Evolutionary conservation across 2,797 vertebrate genomes (phyloP), one percentile per base, ranked within the genome.

Genomic region (Hemibagrus guttatus): DNA sequence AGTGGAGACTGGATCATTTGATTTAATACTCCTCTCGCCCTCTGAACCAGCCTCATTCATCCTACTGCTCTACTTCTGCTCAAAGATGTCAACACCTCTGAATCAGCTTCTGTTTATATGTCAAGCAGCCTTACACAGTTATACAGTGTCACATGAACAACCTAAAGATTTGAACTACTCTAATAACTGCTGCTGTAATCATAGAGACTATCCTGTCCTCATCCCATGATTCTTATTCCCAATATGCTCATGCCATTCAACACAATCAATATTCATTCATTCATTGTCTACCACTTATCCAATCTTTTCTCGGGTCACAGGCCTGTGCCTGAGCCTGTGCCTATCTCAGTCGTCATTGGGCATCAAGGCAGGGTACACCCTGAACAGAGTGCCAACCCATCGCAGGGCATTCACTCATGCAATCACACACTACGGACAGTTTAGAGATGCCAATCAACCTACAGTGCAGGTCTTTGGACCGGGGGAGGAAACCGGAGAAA

Each of bases 11-110:
- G 39, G 26, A 46, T 16, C 14, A 58, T 80, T 52, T 6, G 4
- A 52, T 81, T 64, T 66, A 61, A 66, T 42, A 17, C 78, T n/a
- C 0, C 58, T 61, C 23, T 49, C 2, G 5, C 61, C 42, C 16
- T 66, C n/a, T 66, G 61, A 81, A 81, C 61, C 59, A 19, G 39
- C 14, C 8, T 49, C 79, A 49, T 81, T 64, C 21, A 49, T 81
- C 39, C 58, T 63, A 61, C 58, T 80, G 79, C 26, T 49, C 79
- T 81, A 64, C 39, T 49, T 49, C 26, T 81, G 59, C 21, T 42
- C 4, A 0, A 49, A 31, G 49, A 76, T 76, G 31, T 56, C 49
- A 56, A 28, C 52, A 31, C 74, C 31, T 76, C 52, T 74, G 42
- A 49, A 54, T 52, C 46, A n/a, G 46, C 26, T 75, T 76, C 49